A percentile compares a stretch with the other conserved stretches of the same genome.
Conservation (phyloP, 2,797 vertebrate genomes). For the Enteromius trimaculatus region DNA sequence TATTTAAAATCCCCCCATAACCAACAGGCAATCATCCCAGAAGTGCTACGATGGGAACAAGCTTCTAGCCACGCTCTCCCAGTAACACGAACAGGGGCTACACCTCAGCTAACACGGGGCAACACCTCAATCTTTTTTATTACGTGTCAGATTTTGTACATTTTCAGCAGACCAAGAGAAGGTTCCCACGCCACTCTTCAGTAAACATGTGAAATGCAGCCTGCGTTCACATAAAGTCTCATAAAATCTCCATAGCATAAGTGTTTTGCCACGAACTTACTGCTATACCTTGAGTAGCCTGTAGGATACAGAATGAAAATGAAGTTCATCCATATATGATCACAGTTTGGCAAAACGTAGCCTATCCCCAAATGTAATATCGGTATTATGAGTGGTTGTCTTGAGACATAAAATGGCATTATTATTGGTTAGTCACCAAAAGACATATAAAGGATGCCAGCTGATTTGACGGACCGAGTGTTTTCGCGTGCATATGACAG, state of each 20-base stretch:
- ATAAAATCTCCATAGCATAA: conserved; percentile 5
- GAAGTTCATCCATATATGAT: not conserved
- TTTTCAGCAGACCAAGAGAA: conserved; percentile 13
- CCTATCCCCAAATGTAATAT: not conserved
- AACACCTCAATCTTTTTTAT: conserved; percentile 53
- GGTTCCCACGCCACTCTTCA: conserved; percentile 56
- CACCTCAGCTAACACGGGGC: conserved; percentile 17
- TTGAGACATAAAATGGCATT: not conserved
- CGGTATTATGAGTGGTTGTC: not conserved
- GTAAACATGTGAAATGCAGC: conserved; percentile 1
- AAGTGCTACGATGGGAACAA: conserved; percentile 27
- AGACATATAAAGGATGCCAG: not conserved
- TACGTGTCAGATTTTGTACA: conserved; percentile 61
- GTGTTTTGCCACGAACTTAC: too few species aligned
- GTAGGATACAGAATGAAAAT: not conserved
- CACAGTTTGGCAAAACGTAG: not conserved
- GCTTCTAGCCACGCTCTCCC: conserved; percentile 44
- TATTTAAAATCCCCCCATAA: not conserved
- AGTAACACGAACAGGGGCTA: conserved; percentile 21
- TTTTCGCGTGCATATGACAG: too few species aligned
- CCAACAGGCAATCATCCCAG: not conserved
- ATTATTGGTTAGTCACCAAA: not conserved
- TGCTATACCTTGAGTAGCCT: not conserved
- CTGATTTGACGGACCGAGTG: not conserved
- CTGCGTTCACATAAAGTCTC: conserved; percentile 22